Conservation (phyloP, 2,888 invertebrate species). For the Tetragonisca angustula region DNA sequence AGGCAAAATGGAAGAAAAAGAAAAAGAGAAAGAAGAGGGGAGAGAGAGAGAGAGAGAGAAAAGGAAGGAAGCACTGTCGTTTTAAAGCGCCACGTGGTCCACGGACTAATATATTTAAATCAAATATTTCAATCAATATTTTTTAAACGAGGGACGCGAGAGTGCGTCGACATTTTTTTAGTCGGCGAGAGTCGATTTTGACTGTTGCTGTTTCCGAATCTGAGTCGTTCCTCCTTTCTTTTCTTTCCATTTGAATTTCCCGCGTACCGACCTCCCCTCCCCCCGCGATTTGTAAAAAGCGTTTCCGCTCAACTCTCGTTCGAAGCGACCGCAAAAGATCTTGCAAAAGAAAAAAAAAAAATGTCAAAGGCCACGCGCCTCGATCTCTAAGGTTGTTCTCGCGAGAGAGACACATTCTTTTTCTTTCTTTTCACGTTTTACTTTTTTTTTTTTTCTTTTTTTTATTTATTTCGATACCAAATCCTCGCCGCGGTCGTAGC, state of each 20-base stretch:
- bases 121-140: conserved; percentile 4
- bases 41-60: background rate
- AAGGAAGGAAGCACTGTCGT: conserved; percentile 23
- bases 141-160: background rate
- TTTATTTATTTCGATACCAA: conserved; percentile 20
- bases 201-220: background rate
- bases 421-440: conserved; percentile 9
- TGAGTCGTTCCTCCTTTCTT: conserved; percentile 14
- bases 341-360: too few species aligned
- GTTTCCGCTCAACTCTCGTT: background rate
- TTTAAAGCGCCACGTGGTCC: conserved; percentile 23
- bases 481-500: conserved; percentile 13
- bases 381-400: conserved; percentile 21
- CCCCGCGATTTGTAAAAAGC: conserved; percentile 6
- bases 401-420: background rate
- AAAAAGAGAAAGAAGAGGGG: background rate
- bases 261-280: too few species aligned
- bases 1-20: background rate
- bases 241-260: background rate
- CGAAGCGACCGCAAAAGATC: too few species aligned
- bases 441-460: conserved; percentile 4
- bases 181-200: background rate
- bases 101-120: conserved; percentile 16
- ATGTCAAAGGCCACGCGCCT: conserved; percentile 15
- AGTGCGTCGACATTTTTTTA: conserved; percentile 1